Percentiles rank a stretch among this genome's conserved stretches.
Evolutionary conservation across 2,797 vertebrate genomes (phyloP).

Genomic region (Falco berigora): DNA sequence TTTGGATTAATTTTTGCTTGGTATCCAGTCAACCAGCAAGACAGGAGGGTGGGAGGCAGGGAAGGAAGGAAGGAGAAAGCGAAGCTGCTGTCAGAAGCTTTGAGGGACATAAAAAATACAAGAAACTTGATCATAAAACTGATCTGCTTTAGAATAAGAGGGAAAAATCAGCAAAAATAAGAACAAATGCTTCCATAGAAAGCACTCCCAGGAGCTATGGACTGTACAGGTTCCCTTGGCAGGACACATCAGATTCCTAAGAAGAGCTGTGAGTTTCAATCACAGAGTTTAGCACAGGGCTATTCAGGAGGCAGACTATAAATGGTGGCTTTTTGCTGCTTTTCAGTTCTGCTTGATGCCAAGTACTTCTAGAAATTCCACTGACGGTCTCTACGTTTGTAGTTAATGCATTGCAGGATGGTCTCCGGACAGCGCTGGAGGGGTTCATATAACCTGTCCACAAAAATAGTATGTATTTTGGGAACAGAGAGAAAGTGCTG

Average conservation of each 20-base stretch:
- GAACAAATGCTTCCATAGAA: background rate
- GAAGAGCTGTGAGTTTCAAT: background rate
- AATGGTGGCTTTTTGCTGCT: background rate
- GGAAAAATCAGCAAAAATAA: background rate
- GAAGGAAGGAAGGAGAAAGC: background rate
- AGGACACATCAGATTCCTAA: background rate
- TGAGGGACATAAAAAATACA: background rate
- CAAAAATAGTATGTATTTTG: background rate
- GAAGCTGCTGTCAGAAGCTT: background rate
- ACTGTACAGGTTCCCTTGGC: background rate
- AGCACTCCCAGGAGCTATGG: background rate
- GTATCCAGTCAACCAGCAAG: too few relatives aligned
- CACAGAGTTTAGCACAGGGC: background rate
- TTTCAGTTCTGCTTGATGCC: background rate
- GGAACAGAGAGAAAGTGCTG: background rate
- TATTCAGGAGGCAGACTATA: background rate
- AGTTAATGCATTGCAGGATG: background rate
- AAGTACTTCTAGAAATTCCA: background rate
- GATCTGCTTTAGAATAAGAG: background rate
- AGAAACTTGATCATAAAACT: background rate
- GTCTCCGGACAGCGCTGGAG: background rate
- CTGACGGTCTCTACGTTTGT: background rate
- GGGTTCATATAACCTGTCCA: background rate
- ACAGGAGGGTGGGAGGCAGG: background rate
- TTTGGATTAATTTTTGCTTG: too few relatives aligned